These are phyloP conservation scores for Clavelina lepadiformis DNA, from an alignment of 23 tunicate genomes.

Conservation along the genomic window DNA sequence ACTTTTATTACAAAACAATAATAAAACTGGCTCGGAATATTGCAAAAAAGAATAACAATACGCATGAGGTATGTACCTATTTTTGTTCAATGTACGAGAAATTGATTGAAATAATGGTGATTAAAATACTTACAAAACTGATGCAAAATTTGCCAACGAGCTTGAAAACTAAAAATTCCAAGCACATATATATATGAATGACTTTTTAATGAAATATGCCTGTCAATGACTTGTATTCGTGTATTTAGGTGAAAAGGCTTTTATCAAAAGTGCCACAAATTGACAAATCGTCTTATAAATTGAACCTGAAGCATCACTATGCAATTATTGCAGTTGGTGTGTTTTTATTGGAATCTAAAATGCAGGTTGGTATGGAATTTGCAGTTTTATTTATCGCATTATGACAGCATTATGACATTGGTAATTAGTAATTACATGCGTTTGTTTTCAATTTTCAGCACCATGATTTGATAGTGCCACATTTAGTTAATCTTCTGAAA, in stretches of 20 bases:
- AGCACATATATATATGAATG: too few species aligned
- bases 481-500: constrained; percentile 45
- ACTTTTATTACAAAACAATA: constrained; percentile 45
- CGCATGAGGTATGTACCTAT: too few species aligned
- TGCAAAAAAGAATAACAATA: constrained; percentile 50
- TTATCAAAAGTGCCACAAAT: constrained; percentile 53
- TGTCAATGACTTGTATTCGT: too few species aligned
- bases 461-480: constrained; percentile 45
- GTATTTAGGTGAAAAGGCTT: constrained; percentile 47
- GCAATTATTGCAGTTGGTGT: constrained; percentile 55
- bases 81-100: too few species aligned
- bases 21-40: constrained; percentile 49
- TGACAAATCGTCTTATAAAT: constrained; percentile 6
- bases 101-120: too few species aligned
- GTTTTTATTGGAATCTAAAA: constrained; percentile 48
- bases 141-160: too few species aligned
- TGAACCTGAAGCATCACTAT: constrained; percentile 40
- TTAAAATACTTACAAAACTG: too few species aligned
- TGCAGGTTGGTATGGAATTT: constrained; percentile 23
- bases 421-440: neutral
- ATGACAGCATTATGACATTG: neutral
- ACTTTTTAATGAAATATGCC: too few species aligned
- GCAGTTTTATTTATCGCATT: neutral
- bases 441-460: constrained; percentile 28
- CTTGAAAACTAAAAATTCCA: too few species aligned